phyloP scores from a whole-genome alignment of 1,140 invertebrate species.

The Philopotamus ludificatus region DNA sequence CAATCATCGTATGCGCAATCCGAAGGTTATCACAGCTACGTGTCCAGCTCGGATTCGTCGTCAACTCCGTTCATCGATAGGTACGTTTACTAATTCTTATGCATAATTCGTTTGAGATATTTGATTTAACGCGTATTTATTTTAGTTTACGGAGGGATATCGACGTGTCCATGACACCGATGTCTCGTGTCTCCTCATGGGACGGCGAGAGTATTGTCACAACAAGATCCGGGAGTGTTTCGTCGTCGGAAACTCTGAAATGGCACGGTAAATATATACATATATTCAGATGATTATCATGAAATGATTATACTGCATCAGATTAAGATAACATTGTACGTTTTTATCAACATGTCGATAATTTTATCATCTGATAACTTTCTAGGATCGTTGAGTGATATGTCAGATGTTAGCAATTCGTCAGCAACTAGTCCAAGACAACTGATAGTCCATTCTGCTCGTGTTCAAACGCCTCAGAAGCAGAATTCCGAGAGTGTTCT shows the following conservation, averaged over 20 bases:
- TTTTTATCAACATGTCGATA: no score
- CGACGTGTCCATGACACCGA: slow-evolving; percentile 23
- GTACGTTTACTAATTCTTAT: slow-evolving; percentile 45
- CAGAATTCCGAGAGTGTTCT: slow-evolving; percentile 79
- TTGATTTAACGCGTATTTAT: not conserved
- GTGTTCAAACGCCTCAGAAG: slow-evolving; percentile 76
- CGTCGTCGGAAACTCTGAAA: slow-evolving; percentile 78
- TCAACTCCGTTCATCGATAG: slow-evolving; percentile 78
- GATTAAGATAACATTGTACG: no score
- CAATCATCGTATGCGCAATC: slow-evolving; percentile 77
- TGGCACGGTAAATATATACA: slow-evolving; percentile 56
- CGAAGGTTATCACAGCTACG: slow-evolving; percentile 80
- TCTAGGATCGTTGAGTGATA: slow-evolving; percentile 38
- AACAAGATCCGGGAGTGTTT: slow-evolving; percentile 66
- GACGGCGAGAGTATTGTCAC: slow-evolving; percentile 71
- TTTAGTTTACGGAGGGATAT: slow-evolving; percentile 37
- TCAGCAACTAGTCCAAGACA: slow-evolving; percentile 54
- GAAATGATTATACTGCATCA: no score
- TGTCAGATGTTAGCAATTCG: slow-evolving; percentile 42
- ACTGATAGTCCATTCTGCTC: slow-evolving; percentile 75
- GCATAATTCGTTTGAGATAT: slow-evolving; percentile 1
- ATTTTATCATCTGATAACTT: no score
- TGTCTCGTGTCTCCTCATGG: slow-evolving; percentile 30
- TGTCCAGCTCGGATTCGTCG: slow-evolving; percentile 75
- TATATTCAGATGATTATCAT: no score